Evolutionary conservation across 2,113 vertebrate genomes (phyloP), one percentile per base, ranked within the genome.

Genomic region (Oncorhynchus masou): DNA sequence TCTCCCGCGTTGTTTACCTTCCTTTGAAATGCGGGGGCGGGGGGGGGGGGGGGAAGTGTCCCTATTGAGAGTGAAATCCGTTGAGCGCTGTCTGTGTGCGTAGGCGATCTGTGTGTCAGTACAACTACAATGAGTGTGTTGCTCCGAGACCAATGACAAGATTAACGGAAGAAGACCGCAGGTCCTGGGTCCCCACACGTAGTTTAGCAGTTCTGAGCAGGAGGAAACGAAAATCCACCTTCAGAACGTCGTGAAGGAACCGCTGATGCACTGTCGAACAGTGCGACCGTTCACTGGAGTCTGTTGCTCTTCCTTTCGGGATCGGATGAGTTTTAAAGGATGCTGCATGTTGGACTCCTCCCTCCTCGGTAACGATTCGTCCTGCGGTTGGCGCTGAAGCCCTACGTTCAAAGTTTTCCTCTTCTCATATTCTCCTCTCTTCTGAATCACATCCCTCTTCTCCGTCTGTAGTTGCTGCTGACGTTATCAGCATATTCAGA

Each of bases 271-370:
- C 51, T 19, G 51, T 54, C 51, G 15, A 54, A 54, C 51, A 54
- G 74, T 74, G 70, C 48, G 81, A 74, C 82, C 85, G 86, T 84
- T 83, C 88, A 29, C 72, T 75, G 1, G 74, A 90, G 73, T 90
- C 72, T 89, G 87, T 86, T 92, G 87, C 91, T 85, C 87, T 84
- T 83, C 84, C 78, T 64, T 68, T 54, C 51, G 3, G 22, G 83
- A 71, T 83, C 81, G 54, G 85, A 83, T 77, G 74, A 81, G 75
- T 87, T 78, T 91, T 64, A 64, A 45, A 45, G 39, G 8, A 0
- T 45, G 39, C 39, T n/a, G 31, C 13, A 15, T 92, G 91, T 91
- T 89, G 57, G 82, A 69, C 87, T 84, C 81, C 91, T 85, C 89
- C 91, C 89, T 89, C 91, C 89, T 84, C 85, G 78, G 82, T 60